phyloP scores from a whole-genome alignment of 1,140 invertebrate species.

The Scaptodrosophila lebanonensis region DNA sequence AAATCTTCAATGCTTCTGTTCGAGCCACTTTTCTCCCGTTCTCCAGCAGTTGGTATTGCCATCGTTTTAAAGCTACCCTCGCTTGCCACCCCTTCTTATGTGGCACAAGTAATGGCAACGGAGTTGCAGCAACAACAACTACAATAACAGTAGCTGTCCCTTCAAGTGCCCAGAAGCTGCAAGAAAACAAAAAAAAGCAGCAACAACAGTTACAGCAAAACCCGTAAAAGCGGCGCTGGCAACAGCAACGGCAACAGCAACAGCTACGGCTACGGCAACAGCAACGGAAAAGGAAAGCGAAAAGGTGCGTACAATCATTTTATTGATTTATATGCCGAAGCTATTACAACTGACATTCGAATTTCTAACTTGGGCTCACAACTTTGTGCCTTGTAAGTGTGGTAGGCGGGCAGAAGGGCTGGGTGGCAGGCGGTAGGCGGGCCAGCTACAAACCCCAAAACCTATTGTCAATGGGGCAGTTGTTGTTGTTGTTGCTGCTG shows the following conservation, averaged over 20 bases:
- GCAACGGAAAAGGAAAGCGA: constrained; percentile 15
- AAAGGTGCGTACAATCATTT: constrained; percentile 76
- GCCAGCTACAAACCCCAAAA: constrained; percentile 27
- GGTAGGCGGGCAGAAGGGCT: not conserved
- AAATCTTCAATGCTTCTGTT: no score
- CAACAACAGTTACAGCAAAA: constrained; percentile 6
- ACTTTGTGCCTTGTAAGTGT: not conserved
- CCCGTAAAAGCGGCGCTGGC: constrained; percentile 1
- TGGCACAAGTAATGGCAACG: constrained; percentile 44
- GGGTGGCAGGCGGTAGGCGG: not conserved
- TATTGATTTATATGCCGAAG: constrained; percentile 76
- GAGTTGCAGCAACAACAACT: constrained; percentile 51
- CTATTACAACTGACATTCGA: constrained; percentile 76
- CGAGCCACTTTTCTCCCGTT: no score
- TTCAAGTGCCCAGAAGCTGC: constrained; percentile 56
- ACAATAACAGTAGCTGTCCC: constrained; percentile 35
- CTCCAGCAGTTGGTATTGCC: not conserved
- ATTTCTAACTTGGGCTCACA: constrained; percentile 54
- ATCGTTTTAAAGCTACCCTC: constrained; percentile 19
- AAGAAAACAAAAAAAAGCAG: constrained; percentile 34
- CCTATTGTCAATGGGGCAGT: constrained; percentile 39
- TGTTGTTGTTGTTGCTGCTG: constrained; percentile 11
- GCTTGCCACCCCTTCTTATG: constrained; percentile 50
- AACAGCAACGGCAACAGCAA: constrained; percentile 9
- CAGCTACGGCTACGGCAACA: constrained; percentile 2